Base-by-base conservation (phyloP, 2,888 invertebrate species). In the Pseudeuparius sepicola region DNA sequence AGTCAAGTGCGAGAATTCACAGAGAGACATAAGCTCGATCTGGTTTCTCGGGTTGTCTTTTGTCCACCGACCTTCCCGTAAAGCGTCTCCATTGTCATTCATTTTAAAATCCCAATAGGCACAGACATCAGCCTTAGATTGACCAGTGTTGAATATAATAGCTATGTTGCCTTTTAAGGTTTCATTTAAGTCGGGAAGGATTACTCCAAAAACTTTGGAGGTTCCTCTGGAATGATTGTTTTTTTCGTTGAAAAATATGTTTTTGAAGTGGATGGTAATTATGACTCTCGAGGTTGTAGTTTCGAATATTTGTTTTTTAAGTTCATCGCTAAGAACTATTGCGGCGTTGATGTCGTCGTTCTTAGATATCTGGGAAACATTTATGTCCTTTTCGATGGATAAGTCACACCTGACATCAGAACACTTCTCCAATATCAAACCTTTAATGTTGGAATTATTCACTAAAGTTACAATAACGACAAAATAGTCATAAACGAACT, bases 1-100 rank as follows among this genome's bases (percentile, higher is more conserved):
- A 1, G 73, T 74, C 15, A 71, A 61, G 44, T 74, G 73, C 29
- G 58, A 55, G 49, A 69, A 73, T 29, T 67, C 54, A 47, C 73
- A 74, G 17, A 63, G 60, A 62, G 67, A 30, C 68, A 44, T 57
- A 53, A 14, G 15, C 4, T 29, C 12, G 15, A 31, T 12, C 49
- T 4, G 12, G 30, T 14, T 14, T 14, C 39, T 39, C 1, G 33
- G 14, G 0, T 35, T 60, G 39, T 73, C 67, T 1, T 71, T 70
- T 37, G 65, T 36, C 54, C 54, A 55, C 11, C 36, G 36, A 12
- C 64, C 17, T 54, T 53, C 27, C 2, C 34, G 17, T 20, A 37
- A 29, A 7, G 33, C 31, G n/a, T 12, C 34, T 3, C 34, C 28
- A 57, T 29, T 17, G 6, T 23, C 14, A 14, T 26, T 39, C 30